Evolutionary conservation across 2,113 vertebrate genomes (phyloP), one percentile per base, ranked within the genome.

Genomic region (Pangasianodon hypophthalmus): DNA sequence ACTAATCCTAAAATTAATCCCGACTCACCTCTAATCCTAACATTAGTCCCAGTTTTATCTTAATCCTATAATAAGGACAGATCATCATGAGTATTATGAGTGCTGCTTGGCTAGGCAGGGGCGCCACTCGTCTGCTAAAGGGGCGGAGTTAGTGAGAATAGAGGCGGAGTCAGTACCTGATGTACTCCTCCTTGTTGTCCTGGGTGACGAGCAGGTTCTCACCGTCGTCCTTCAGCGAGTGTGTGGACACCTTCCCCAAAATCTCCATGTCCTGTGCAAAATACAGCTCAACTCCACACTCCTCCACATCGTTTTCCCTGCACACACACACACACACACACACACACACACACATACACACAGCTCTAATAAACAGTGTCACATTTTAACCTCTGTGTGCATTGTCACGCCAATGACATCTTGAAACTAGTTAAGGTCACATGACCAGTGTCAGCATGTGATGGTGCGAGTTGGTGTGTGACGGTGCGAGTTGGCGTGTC

Each of bases 201-300:
- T 98, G 97, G 0, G 97, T 98, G 91, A 99, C 98, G 5, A 97
- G 96, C 92, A 98, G 97, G 88, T 97, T 97, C 95, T 99, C 98
- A 0, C 98, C 98, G 0, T 97, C 97, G 75, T 97, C 97, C 94
- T 99, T 99, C 92, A 99, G 96, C 94, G 98, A 97, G 0, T 99
- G 98, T 10, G 97, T 98, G 79, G 98, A 97, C 92, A 99, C 98
- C 91, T 99, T 98, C 71, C 98, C 98, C 56, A 99, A 93, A 92
- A 99, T 98, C 96, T 99, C 98, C 98, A 99, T 99, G 96, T 99
- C 98, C 95, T 99, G 98, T 86, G 99, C 98, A 92, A 99, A 99
- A 89, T 97, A 99, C 46, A 99, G 96, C 95, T 99, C 98, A 84
- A 99, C 96, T 0, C 97, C 98, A 0, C 98, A 99, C 90, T 99